Conservation (phyloP, 35 echinoderm and acorn worm genomes). For the Antedon bifida region DNA sequence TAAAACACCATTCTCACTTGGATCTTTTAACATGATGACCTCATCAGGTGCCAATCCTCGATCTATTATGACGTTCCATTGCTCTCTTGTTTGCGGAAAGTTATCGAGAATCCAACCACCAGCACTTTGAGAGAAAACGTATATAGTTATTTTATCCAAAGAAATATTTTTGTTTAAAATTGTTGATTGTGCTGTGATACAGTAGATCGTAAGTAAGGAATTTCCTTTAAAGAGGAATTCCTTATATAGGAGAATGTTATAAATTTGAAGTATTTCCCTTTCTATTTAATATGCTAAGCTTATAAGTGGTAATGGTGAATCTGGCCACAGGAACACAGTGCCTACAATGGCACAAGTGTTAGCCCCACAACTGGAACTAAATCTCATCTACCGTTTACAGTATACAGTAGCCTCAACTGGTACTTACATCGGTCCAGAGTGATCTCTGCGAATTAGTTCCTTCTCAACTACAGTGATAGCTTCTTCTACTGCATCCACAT, state of each 20-base stretch:
- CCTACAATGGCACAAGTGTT: too few relatives aligned
- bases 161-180: too few relatives aligned
- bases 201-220: too few relatives aligned
- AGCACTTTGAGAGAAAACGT: conserved; percentile 29
- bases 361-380: too few relatives aligned
- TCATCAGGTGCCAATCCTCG: conserved; percentile 84
- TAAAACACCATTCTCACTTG: conserved; percentile 50
- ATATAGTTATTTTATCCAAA: not conserved
- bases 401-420: too few relatives aligned
- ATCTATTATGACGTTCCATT: conserved; percentile 85
- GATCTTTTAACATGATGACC: conserved; percentile 76
- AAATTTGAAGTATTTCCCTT: too few relatives aligned
- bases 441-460: conserved; percentile 51
- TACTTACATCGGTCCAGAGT: conserved; percentile 63
- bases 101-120: conserved; percentile 98
- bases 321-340: too few relatives aligned
- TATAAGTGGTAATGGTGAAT: too few relatives aligned
- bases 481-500: conserved; percentile 74
- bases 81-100: conserved; percentile 83
- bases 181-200: not conserved
- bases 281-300: too few relatives aligned
- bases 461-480: conserved; percentile 66
- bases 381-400: too few relatives aligned
- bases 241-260: too few relatives aligned
- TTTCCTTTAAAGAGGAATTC: too few relatives aligned